Evolutionary conservation across 1,140 invertebrate genomes (phyloP).

Genomic region (Platyscapa corneri): DNA sequence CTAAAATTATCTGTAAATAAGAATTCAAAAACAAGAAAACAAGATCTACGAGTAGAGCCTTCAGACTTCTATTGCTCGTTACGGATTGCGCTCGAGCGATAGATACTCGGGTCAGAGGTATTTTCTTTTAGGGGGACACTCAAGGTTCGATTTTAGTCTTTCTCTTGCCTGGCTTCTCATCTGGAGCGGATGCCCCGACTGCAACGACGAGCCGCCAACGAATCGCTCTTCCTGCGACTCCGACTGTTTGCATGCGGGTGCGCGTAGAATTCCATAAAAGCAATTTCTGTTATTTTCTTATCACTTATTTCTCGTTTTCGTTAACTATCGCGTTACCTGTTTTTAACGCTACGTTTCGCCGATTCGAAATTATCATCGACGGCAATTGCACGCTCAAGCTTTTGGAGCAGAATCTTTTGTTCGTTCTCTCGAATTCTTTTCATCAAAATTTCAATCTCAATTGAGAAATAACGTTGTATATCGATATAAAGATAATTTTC

Average conservation of each 20-base stretch:
- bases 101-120: neutral
- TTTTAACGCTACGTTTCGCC: neutral
- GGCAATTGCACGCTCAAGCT: neutral
- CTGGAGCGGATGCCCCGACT: constrained; percentile 71
- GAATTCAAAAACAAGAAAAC: neutral
- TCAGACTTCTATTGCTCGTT: neutral
- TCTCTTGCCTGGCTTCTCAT: constrained; percentile 73
- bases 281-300: constrained; percentile 69
- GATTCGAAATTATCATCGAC: neutral
- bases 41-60: constrained; percentile 38
- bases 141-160: constrained; percentile 70
- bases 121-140: constrained; percentile 62
- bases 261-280: constrained; percentile 68
- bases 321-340: neutral
- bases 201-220: constrained; percentile 63
- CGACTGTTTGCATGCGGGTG: neutral
- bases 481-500: too few species aligned
- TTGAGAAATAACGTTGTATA: neutral
- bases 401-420: neutral
- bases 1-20: neutral
- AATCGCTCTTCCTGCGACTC: constrained; percentile 8
- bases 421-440: neutral
- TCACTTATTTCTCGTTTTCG: neutral
- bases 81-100: constrained; percentile 44
- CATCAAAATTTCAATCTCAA: neutral